Evolutionary conservation across 2,888 invertebrate species (phyloP), one percentile per base, ranked within the genome.

Genomic region (Drosophila kambysellisi): DNA sequence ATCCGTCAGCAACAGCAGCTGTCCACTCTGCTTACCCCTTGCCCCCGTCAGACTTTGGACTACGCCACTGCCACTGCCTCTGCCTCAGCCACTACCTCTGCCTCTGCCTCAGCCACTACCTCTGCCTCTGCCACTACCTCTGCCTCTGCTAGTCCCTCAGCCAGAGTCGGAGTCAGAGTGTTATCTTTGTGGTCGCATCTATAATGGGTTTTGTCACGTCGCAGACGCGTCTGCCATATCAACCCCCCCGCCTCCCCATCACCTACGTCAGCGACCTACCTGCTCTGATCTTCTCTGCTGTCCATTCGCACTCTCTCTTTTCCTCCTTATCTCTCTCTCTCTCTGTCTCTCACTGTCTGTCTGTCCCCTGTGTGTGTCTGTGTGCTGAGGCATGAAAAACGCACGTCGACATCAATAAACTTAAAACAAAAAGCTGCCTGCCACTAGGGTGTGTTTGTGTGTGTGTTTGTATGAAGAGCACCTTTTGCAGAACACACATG

Each of bases 141-240:
- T 72, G 82, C 76, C 75, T 51, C 12, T 30, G 51, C 52, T 30
- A 60, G 65, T 25, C 64, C 33, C 61, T 54, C 73, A 74, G 82
- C 76, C 75, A 73, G 25, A 25, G 25, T 25, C 25, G 25, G 25
- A 25, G 91, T 90, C 39, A 11, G 39, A 74, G 83, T 90, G 91
- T 91, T 91, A 88, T 91, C 90, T 88, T 84, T 89, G 90, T 75
- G 82, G 84, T 89, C 83, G 82, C 87, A 91, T 91, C 90, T 92
- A 84, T 92, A 92, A 92, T 92, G 90, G 92, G 89, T 93, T 92
- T 92, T 92, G 92, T 92, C 92, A 92, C 91, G 91, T 92, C 85
- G 84, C 89, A 88, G 89, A 84, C 85, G 79, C 82, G 86, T 76
- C 84, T 83, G 89, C 68, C 66, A 60, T 43, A 25, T 48, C 30